These are phyloP conservation scores for Zapus hudsonius DNA, from an alignment of 2,113 vertebrate genomes.

Conservation along the genomic window DNA sequence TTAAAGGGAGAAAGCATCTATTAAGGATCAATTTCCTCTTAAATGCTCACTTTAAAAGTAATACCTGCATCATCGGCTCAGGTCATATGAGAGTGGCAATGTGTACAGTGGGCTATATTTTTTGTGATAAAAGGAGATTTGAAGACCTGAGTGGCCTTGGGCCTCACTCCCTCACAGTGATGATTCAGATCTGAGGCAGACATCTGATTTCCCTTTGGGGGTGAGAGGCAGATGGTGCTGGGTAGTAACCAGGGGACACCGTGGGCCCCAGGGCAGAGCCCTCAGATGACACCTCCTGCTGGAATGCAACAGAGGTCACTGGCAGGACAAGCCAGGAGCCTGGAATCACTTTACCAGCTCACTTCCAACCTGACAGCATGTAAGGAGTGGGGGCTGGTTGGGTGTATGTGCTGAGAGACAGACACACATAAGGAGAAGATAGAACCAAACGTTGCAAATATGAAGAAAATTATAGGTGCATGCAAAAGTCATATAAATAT, in stretches of 20 bases:
- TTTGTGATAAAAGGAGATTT: constrained; percentile 43
- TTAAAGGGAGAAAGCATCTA: not conserved
- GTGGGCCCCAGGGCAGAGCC: not conserved
- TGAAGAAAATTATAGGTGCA: not conserved
- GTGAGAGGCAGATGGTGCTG: constrained; percentile 37
- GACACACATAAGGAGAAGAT: not conserved
- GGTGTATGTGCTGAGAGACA: not conserved
- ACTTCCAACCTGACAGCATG: not conserved
- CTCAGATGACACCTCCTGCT: constrained; percentile 11
- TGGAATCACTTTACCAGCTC: constrained; percentile 26
- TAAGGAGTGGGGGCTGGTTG: not conserved
- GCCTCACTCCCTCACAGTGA: not conserved
- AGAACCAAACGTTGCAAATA: not conserved
- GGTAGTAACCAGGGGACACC: constrained; percentile 43
- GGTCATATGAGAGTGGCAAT: not conserved
- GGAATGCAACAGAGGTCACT: constrained; percentile 33
- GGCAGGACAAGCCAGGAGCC: constrained; percentile 33
- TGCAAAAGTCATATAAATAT: not conserved
- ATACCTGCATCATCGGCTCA: not conserved
- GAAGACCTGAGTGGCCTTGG: not conserved
- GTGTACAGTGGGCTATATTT: not conserved
- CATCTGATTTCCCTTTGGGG: not conserved
- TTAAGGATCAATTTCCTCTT: constrained; percentile 39
- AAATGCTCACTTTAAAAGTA: not conserved
- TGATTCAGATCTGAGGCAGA: constrained; percentile 18